Percentiles rank a stretch among this genome's conserved stretches.
Conservation (phyloP, 2,888 invertebrate species). For the Masnerella sp. region DNA sequence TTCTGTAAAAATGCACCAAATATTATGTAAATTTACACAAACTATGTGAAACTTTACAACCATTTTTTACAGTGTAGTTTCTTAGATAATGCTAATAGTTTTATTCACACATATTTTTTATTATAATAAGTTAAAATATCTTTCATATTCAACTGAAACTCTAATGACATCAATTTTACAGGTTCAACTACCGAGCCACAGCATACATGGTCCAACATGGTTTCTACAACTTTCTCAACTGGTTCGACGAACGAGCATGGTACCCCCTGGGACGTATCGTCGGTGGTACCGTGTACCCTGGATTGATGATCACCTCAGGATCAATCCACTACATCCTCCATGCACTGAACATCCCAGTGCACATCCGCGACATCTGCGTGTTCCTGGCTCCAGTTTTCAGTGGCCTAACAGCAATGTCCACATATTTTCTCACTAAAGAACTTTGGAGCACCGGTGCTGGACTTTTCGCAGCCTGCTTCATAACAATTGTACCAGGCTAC, state of each 20-base stretch:
- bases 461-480: conserved; percentile 98
- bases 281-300: conserved; percentile 99
- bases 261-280: conserved; percentile 99
- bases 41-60: too few species aligned
- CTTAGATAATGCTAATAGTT: too few species aligned
- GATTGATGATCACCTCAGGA: conserved; percentile 99
- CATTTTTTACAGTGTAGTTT: too few species aligned
- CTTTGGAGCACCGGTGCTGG: conserved; percentile 98
- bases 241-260: conserved; percentile 99
- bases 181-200: conserved; percentile 99
- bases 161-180: too few species aligned
- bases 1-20: too few species aligned
- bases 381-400: conserved; percentile 99
- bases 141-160: too few species aligned
- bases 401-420: conserved; percentile 96
- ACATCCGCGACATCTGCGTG: conserved; percentile 99
- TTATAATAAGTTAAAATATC: too few species aligned
- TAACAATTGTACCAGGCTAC: conserved; percentile 99
- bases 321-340: conserved; percentile 96
- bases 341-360: conserved; percentile 95
- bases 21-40: too few species aligned
- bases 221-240: conserved; percentile 99
- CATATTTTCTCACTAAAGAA: conserved; percentile 98
- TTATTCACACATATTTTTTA: too few species aligned
- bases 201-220: conserved; percentile 99